Percentiles rank a stretch among this genome's conserved stretches.
Evolutionary conservation across 2,797 vertebrate species (phyloP).

Genomic region (Crenichthys baileyi): DNA sequence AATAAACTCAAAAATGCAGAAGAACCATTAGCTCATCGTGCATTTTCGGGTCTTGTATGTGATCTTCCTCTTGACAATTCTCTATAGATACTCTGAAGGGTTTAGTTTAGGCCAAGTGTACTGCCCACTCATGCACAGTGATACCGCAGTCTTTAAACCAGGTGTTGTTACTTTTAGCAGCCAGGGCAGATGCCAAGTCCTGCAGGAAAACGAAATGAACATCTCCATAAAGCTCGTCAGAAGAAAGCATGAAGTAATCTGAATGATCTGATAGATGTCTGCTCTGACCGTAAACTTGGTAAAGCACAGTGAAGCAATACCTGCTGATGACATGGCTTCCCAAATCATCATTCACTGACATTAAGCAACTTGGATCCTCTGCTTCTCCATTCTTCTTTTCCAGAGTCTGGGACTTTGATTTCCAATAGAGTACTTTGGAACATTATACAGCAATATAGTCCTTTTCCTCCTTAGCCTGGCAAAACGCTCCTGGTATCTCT

Average conservation of each 20-base stretch:
- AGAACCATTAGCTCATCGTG: background rate
- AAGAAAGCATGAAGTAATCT: background rate
- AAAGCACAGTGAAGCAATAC: background rate
- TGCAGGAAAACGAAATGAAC: no score
- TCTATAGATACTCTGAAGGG: background rate
- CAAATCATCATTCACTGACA: background rate
- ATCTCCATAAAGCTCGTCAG: background rate
- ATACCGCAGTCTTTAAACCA: no score
- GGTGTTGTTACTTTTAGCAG: no score
- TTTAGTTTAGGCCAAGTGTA: background rate
- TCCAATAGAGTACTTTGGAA: background rate
- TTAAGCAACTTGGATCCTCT: background rate
- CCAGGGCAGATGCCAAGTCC: no score
- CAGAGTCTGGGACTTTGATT: background rate
- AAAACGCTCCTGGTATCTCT: background rate
- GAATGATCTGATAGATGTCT: background rate
- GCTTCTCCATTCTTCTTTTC: background rate
- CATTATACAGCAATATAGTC: background rate
- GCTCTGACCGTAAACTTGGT: background rate
- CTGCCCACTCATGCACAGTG: no score
- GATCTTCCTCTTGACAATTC: background rate
- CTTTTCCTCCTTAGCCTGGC: background rate
- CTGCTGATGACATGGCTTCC: background rate
- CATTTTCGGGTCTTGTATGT: background rate
- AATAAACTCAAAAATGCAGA: background rate